phyloP scores from a whole-genome alignment of 2,113 vertebrate species.

The Piaya cayana region DNA sequence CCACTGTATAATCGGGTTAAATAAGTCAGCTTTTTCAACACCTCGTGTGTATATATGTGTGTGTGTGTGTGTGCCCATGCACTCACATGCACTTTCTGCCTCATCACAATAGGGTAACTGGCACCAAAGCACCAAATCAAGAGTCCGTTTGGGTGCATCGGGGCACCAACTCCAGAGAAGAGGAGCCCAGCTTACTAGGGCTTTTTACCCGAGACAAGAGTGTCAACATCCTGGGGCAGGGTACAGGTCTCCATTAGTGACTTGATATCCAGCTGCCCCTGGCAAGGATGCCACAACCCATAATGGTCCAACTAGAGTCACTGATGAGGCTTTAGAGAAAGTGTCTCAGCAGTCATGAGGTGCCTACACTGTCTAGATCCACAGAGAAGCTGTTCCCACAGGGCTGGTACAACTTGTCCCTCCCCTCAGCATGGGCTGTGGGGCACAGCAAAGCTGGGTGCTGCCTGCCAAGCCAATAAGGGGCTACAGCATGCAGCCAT shows the following conservation, averaged over 20 bases:
- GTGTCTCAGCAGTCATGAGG: background rate
- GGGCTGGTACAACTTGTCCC: background rate
- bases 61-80: background rate
- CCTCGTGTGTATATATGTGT: background rate
- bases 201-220: background rate
- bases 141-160: background rate
- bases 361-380: background rate
- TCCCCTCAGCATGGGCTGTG: rapidly evolving
- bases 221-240: background rate
- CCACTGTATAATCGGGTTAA: background rate
- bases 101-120: rapidly evolving
- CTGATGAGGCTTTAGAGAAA: background rate
- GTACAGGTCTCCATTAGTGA: background rate
- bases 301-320: background rate
- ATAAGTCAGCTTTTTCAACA: background rate
- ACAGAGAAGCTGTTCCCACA: background rate
- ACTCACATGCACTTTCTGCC: background rate
- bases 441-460: background rate
- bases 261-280: background rate
- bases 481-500: background rate
- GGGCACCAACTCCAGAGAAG: background rate
- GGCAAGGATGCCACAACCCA: background rate
- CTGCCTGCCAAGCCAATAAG: background rate
- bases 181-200: background rate
- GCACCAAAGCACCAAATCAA: background rate